Evolutionary conservation across 2,888 invertebrate species (phyloP).

Genomic region (Epirrhoe tristata): DNA sequence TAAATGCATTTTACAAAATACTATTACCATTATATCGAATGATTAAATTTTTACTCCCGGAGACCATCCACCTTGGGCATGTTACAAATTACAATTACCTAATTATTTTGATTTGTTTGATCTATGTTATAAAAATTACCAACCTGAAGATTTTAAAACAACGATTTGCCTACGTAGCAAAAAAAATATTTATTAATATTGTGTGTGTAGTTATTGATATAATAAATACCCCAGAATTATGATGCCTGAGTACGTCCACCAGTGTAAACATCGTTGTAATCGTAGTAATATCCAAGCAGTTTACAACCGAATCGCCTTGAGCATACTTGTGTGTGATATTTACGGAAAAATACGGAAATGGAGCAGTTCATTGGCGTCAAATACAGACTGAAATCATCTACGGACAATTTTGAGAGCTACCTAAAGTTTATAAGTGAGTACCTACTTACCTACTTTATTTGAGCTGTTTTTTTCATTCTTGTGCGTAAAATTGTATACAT

Average conservation of each 20-base stretch:
- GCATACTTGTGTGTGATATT: slow-evolving; percentile 20
- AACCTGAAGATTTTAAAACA: too few relatives aligned
- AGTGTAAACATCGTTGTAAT: not conserved
- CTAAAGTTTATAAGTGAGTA: slow-evolving; percentile 38
- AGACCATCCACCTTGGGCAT: too few relatives aligned
- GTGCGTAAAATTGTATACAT: too few relatives aligned
- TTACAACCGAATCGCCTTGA: slow-evolving; percentile 30
- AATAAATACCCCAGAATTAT: not conserved
- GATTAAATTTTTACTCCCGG: too few relatives aligned
- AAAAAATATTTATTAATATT: too few relatives aligned
- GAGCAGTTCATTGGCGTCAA: slow-evolving; percentile 27
- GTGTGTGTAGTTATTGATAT: not conserved
- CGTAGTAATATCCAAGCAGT: slow-evolving; percentile 11
- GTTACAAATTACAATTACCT: too few relatives aligned
- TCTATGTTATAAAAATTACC: too few relatives aligned
- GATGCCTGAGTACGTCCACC: slow-evolving; percentile 19
- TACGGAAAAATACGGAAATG: slow-evolving; percentile 20
- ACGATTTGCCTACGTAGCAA: too few relatives aligned
- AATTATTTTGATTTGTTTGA: too few relatives aligned
- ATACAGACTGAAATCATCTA: slow-evolving; percentile 41
- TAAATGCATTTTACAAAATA: too few relatives aligned
- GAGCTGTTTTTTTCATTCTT: too few relatives aligned
- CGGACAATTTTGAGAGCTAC: slow-evolving; percentile 39
- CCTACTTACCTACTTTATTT: not conserved
- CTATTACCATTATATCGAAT: too few relatives aligned